Evolutionary conservation across 2,888 invertebrate genomes (phyloP), one percentile per base, ranked within the genome.

Genomic region (Cheilosia vulpina): DNA sequence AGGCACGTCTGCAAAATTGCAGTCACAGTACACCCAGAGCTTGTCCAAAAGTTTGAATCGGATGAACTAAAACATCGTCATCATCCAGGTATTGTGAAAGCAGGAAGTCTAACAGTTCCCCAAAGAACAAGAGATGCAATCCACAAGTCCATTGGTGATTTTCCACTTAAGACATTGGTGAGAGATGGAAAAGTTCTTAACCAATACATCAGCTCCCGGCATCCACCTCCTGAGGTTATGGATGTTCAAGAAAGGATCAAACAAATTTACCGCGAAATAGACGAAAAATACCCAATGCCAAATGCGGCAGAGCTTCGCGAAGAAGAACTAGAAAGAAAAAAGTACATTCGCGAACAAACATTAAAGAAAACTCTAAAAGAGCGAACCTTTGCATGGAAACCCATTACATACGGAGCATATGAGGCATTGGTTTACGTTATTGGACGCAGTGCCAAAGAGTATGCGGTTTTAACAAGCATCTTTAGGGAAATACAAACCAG

Each of bases 301-400:
- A 87, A 88, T 4, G 83, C 89, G 0, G 58, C 89, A 21, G 81
- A 87, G 1, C 89, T 91, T 0, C 87, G 87, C 65, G 92, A 93
- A 31, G 93, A 93, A 50, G 91, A 93, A 38, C 87, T 88, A 17
- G 87, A 89, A 11, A 88, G 92, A 4, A 91, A 93, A 60, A 92
- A 94, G 63, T 93, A 93, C 75, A 93, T 92, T 68, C 91, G 94
- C 41, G 92, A 94, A 72, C 91, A 93, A 31, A 93, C 93, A 91
- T 93, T 95, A 0, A 92, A 94, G 69, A 93, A 92, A 80, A 91
- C 93, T 19, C 89, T 97, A 24, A 94, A 94, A 87, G 92, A 93
- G 87, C 93, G 94, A 77, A 91, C 95, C 0, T 96, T 96, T 89
- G 93, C 95, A 60, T 97, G 97, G 97, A 94, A 94, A 57, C 94